These are phyloP conservation scores for Platichthys stellatus DNA, from an alignment of 2,113 vertebrate genomes.

Conservation along the genomic window DNA sequence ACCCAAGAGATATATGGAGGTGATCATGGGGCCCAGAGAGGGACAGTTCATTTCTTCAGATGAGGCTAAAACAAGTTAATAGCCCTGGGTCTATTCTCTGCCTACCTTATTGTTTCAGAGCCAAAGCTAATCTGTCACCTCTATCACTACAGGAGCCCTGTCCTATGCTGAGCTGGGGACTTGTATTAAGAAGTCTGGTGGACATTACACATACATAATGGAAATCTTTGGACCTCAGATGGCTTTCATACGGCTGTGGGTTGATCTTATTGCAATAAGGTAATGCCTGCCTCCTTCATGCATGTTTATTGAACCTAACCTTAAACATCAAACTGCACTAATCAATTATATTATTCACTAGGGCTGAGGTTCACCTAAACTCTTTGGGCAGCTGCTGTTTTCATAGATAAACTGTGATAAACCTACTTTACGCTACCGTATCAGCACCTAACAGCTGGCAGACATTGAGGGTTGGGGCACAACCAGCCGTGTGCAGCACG, in stretches of 20 bases:
- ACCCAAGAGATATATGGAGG: constrained; percentile 15
- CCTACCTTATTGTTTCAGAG: constrained; percentile 4
- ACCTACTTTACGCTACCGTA: too few relatives aligned
- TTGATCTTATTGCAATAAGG: constrained; percentile 93
- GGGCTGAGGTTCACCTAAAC: neutral
- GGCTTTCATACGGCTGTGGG: constrained; percentile 95
- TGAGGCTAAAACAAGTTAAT: constrained; percentile 15
- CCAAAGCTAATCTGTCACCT: constrained; percentile 12
- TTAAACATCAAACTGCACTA: neutral
- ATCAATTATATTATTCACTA: neutral
- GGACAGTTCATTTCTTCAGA: constrained; percentile 1
- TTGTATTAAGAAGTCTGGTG: constrained; percentile 95
- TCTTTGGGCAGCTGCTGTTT: too few relatives aligned
- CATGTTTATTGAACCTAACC: neutral
- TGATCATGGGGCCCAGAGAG: neutral
- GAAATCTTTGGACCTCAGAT: constrained; percentile 94
- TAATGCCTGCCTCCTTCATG: constrained; percentile 57
- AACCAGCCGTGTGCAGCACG: too few relatives aligned
- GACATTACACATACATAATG: constrained; percentile 95
- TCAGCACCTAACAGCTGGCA: too few relatives aligned
- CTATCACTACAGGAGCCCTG: constrained; percentile 86
- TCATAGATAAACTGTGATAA: too few relatives aligned
- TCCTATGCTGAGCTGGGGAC: constrained; percentile 96
- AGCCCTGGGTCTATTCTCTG: constrained; percentile 17
- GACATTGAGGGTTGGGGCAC: too few relatives aligned